Evolutionary conservation across 2,888 invertebrate species (phyloP), one percentile per base, ranked within the genome.

Genomic region (Congeria kusceri): DNA sequence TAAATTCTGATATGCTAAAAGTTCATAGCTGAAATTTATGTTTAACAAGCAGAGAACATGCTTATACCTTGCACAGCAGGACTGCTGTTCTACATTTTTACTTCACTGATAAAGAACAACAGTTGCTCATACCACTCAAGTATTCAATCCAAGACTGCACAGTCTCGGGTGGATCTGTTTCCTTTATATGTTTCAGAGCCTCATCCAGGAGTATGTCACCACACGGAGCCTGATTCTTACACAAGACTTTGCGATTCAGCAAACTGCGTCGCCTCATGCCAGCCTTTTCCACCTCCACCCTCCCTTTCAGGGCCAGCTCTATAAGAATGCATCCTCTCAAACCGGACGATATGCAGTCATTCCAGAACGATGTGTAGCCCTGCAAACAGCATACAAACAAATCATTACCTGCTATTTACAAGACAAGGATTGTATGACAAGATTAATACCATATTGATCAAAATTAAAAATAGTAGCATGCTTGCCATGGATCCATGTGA

Each of bases 61-160:
- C 11, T 39, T 39, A 39, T 1, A 39, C 39, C 3, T 39, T 39
- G 11, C 15, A 15, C 39, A 39, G 15, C 3, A 39, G 39, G 39
- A 39, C 9, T 15, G 9, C 15, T 39, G 9, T 39, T 39, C 15
- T 39, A 13, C 11, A 39, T 39, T 3, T 39, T 39, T 39, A 13
- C 15, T 39, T 3, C 39, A 9, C 4, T 13, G 15, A 39, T 39
- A 15, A 39, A 39, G 39, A 15, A 3, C 9, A 39, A 39, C 9
- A 5, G 15, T 13, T 13, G 1, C 39, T 39, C 95, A 93, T 93
- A 97, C 98, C 99, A 95, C 98, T 99, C 64, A 99, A 95, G 94
- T 99, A 99, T 95, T 99, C 99, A 94, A 99, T 98, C 99, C 99
- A 99, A 94, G 97, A 98, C 94, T 99, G 99, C 56, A 99, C 98